Conservation (phyloP, 2,888 invertebrate genomes). For the Polia nebulosa region DNA sequence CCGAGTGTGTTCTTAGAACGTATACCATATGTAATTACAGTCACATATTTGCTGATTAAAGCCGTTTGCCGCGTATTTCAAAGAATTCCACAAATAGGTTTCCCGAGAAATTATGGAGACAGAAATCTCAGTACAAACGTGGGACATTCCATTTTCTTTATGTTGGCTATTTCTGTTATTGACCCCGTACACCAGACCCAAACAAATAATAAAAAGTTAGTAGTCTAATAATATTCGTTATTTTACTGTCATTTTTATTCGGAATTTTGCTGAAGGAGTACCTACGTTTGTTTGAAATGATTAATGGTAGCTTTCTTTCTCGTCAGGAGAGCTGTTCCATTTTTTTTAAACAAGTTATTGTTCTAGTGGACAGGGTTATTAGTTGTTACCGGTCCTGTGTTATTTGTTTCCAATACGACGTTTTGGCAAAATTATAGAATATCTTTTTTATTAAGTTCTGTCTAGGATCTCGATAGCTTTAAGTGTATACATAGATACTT, state of each 20-base stretch:
- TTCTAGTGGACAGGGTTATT: background rate
- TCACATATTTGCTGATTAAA: constrained; percentile 18
- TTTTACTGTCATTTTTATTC: constrained; percentile 55
- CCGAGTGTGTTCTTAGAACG: constrained; percentile 23
- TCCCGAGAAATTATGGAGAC: background rate
- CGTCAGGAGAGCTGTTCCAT: constrained; percentile 26
- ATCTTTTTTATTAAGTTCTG: background rate
- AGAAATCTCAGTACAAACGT: constrained; percentile 12
- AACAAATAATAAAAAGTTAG: constrained; percentile 46
- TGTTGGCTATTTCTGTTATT: constrained; percentile 16
- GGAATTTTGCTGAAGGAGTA: constrained; percentile 32
- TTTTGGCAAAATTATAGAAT: too few relatives aligned
- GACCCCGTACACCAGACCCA: constrained; percentile 25
- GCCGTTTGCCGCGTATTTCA: constrained; percentile 4
- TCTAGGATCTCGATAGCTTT: background rate
- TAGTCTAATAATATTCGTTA: constrained; percentile 50
- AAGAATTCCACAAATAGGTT: constrained; percentile 12
- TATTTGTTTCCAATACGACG: background rate
- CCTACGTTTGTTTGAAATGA: constrained; percentile 55
- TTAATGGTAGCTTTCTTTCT: constrained; percentile 48
- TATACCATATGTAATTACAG: constrained; percentile 18
- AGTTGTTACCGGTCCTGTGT: background rate
- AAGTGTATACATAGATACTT: too few relatives aligned
- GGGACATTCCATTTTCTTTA: constrained; percentile 27
- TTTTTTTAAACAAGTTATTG: constrained; percentile 29